Base-by-base conservation (phyloP, 2,797 vertebrate genomes). In the Ara ararauna region DNA sequence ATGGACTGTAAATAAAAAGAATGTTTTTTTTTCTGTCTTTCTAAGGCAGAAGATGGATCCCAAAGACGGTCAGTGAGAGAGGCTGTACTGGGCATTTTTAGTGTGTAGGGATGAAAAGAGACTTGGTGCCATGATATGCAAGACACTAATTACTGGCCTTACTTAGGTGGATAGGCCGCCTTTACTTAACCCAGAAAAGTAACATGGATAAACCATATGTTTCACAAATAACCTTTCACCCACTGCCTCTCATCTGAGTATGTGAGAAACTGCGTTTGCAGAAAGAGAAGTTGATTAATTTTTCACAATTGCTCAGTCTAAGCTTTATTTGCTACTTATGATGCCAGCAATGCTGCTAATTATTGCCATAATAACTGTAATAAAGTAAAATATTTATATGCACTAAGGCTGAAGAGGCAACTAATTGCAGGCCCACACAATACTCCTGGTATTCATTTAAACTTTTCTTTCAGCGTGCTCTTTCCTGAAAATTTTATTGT, bases 71-170 rank as follows among this genome's bases (percentile, higher is more conserved):
- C 5, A 1, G 13, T 40, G 24, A 73, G 50, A 72, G 32, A 75
- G 53, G 19, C 20, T 61, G 34, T 13, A 76, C 4, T 64, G 14
- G 51, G 11, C 17, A 61, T 2, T 76, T 40, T 12, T 17, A 40
- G 6, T 22, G 53, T 7, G 27, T 3, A 47, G 24, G 20, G 45
- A 61, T 4, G 3, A 68, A 79, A 88, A 65, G 27, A 8, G 30
- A 56, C 15, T 64, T 1, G 7, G 13, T 36, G 29, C 38, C 45
- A 47, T 38, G 0, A 8, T 1, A 2, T 6, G 3, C 18, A 42
- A 34, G 38, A 60, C 15, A 12, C 0, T 7, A 51, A n/a, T 17
- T 40, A 53, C 19, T 8, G 2, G 5, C 42, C 23, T 87, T 38
- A 40, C 8, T 27, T 38, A 61, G 21, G 11, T 34, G 18, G 19